Percentiles rank a stretch among this genome's conserved stretches.
phyloP scores from a whole-genome alignment of 2,797 vertebrate species.

The Nothura maculosa region DNA sequence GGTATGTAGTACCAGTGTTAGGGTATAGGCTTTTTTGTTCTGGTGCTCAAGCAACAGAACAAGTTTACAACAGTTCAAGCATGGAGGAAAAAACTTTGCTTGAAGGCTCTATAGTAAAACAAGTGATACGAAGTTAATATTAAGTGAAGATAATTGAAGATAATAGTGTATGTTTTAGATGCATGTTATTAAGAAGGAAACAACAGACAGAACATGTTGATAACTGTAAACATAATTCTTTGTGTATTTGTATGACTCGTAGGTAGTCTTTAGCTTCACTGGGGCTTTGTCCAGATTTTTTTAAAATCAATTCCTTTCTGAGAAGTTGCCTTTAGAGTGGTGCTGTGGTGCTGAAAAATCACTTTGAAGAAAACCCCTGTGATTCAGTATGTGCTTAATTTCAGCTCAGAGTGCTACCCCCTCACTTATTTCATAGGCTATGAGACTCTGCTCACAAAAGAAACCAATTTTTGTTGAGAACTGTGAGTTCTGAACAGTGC shows the following conservation, averaged over 20 bases:
- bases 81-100: neutral
- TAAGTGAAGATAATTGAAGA: neutral
- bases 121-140: neutral
- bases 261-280: neutral
- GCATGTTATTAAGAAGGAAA: neutral
- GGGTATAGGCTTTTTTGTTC: accelerated
- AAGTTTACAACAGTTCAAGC: neutral
- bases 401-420: neutral
- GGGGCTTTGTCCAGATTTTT: neutral
- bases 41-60: neutral
- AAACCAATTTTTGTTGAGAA: neutral
- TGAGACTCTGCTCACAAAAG: neutral
- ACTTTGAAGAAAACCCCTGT: neutral
- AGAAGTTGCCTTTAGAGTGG: neutral
- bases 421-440: neutral
- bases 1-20: neutral
- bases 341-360: neutral
- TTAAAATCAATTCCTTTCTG: neutral
- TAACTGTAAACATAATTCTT: neutral
- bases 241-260: neutral
- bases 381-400: neutral
- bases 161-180: neutral
- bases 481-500: neutral
- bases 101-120: neutral
- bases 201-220: neutral